Evolutionary conservation across 2,113 vertebrate species (phyloP).

Genomic region (Petromus typicus): DNA sequence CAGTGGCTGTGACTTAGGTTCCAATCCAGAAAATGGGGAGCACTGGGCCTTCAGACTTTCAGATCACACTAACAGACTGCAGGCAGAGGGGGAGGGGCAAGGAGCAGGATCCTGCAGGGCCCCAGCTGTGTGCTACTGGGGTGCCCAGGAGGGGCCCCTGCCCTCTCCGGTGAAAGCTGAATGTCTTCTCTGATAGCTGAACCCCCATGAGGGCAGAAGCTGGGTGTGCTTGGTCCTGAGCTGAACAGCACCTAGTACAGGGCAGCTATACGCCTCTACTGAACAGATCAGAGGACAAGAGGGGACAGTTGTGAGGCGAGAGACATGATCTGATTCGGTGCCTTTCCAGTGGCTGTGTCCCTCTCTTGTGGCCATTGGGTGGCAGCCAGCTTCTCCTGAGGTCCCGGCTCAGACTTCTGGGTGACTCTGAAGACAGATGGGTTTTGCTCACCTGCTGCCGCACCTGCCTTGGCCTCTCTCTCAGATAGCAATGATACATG

Average conservation of each 20-base stretch:
- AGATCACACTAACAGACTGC: too few species aligned
- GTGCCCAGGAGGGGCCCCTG: background rate
- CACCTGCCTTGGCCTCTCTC: too few species aligned
- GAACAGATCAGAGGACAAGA: background rate
- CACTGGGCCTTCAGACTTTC: background rate
- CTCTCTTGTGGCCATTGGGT: background rate
- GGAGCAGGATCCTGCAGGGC: background rate
- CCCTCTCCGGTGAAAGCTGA: accelerated
- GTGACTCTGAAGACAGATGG: background rate
- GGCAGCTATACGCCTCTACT: background rate
- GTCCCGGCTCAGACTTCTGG: accelerated
- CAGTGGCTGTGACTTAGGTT: background rate
- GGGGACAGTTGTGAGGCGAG: background rate
- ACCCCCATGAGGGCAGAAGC: accelerated
- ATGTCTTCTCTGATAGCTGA: background rate
- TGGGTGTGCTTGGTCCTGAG: too few species aligned
- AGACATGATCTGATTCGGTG: background rate
- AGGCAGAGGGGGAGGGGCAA: accelerated
- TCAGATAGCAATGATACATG: background rate
- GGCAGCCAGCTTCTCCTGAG: too few species aligned
- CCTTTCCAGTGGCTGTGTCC: background rate
- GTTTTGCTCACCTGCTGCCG: too few species aligned
- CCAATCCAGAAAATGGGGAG: background rate
- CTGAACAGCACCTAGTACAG: background rate
- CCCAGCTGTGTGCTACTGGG: background rate